Base-by-base conservation (phyloP, 1,140 invertebrate genomes). In the Musca vetustissima region DNA sequence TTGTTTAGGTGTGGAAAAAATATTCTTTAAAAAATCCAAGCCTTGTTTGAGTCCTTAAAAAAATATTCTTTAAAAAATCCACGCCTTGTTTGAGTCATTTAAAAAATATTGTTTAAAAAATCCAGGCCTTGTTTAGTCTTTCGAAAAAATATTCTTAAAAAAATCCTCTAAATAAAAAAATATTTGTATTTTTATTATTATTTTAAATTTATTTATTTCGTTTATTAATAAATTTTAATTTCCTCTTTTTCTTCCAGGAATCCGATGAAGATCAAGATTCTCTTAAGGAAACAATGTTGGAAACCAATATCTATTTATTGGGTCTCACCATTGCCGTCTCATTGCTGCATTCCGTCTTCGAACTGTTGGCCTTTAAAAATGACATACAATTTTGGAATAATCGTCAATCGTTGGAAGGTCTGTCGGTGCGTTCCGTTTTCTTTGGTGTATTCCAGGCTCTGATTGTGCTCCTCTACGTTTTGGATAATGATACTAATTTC, bases 371-470 rank as follows among this genome's bases (percentile, higher is more conserved):
- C 64, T 99, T 99, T 83, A 99, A 99, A 86, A 99, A 99, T 87
- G 97, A 99, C 85, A 99, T 99, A 78, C 98, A 99, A 85, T 99
- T 99, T 81, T 99, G 98, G 98, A 96, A 97, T 71, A 97, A 98
- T 76, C 87, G 97, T 47, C 95, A 98, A 82, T 97, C 95, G 6
- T 85, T 99, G 28, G 98, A 99, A 86, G 98, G 98, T 52, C 85
- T 99, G 8, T 99, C 97, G 0, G 97, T 99, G 11, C 89, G 97
- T 70, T 98, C 96, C 0, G 96, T 99, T n/a, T 98, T 99, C 83
- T 99, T 99, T 84, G 97, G 97, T 77, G 96, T 99, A 0, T 98
- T 99, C 82, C 97, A 99, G 81, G 96, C 96, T 0, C 78, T 97
- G 1, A 91, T 99, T 71, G 96, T 99, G 2, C 83, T 99, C 1